phyloP scores from a whole-genome alignment of 2,888 invertebrate genomes.

The Xestia sexstrigata region DNA sequence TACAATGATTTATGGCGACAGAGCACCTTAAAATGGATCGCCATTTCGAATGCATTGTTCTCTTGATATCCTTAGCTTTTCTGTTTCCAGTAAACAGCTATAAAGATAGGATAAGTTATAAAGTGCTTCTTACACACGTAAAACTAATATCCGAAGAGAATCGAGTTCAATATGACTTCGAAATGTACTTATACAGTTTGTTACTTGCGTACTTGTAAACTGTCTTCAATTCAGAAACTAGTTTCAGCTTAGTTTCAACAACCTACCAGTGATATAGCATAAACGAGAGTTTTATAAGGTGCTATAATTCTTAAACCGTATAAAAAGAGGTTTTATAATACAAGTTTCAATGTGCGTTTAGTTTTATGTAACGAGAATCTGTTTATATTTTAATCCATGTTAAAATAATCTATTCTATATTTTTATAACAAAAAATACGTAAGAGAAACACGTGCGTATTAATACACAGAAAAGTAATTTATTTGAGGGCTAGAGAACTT shows the following conservation, averaged over 20 bases:
- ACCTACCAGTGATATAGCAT: constrained; percentile 54
- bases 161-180: constrained; percentile 75
- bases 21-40: constrained; percentile 38
- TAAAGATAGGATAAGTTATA: constrained; percentile 55
- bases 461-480: constrained; percentile 19
- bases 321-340: constrained; percentile 25
- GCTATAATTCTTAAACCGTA: constrained; percentile 44
- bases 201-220: constrained; percentile 71
- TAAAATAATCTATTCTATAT: neutral
- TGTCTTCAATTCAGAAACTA: constrained; percentile 73
- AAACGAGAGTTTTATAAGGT: constrained; percentile 60
- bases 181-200: constrained; percentile 73
- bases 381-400: neutral
- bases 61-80: constrained; percentile 33
- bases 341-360: neutral
- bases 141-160: constrained; percentile 67
- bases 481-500: constrained; percentile 2
- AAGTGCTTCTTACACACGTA: constrained; percentile 61
- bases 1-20: constrained; percentile 50
- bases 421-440: neutral
- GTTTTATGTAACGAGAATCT: constrained; percentile 3
- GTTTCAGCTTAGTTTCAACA: constrained; percentile 67
- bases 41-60: constrained; percentile 55
- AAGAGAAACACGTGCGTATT: neutral
- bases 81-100: constrained; percentile 39